Conservation (phyloP, 2,888 invertebrate genomes). For the Gibbula magus region DNA sequence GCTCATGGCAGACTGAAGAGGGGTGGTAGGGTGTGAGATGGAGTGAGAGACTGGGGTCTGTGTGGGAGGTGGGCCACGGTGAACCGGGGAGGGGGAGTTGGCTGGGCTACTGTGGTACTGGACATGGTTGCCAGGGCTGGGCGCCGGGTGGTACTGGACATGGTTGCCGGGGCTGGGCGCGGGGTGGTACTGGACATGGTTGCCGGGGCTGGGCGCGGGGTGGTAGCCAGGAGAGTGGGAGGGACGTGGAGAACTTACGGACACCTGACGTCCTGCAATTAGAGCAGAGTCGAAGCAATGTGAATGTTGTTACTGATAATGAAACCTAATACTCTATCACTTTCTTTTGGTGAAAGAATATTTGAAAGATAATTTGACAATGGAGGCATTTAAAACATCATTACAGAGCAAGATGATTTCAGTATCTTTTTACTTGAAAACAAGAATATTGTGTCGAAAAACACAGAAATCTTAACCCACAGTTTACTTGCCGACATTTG, state of each 20-base stretch:
- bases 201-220: slow-evolving; percentile 28
- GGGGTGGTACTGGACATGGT: slow-evolving; percentile 32
- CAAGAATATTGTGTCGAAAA: too few species aligned
- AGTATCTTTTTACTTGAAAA: too few species aligned
- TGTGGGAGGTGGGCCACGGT: slow-evolving; percentile 30
- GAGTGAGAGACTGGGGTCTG: slow-evolving; percentile 46
- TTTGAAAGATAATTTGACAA: too few species aligned
- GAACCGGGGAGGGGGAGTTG: slow-evolving; percentile 23
- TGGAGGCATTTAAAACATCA: too few species aligned
- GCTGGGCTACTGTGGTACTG: slow-evolving; percentile 25
- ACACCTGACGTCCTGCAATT: slow-evolving; percentile 22
- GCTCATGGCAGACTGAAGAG: slow-evolving; percentile 2
- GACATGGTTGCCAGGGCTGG: slow-evolving; percentile 28
- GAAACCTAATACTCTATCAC: too few species aligned
- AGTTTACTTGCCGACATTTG: too few species aligned
- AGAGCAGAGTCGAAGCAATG: too few species aligned
- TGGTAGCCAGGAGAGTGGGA: slow-evolving; percentile 30
- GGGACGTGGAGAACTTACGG: slow-evolving; percentile 38
- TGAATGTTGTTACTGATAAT: too few species aligned
- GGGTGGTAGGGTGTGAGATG: slow-evolving; percentile 43
- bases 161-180: slow-evolving; percentile 26
- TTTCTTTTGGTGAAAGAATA: too few species aligned
- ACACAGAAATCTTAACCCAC: too few species aligned
- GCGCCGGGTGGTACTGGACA: slow-evolving; percentile 32
- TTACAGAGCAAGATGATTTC: too few species aligned